Evolutionary conservation across 2,888 invertebrate genomes (phyloP), one percentile per base, ranked within the genome.

Genomic region (Leucophenga maculata): DNA sequence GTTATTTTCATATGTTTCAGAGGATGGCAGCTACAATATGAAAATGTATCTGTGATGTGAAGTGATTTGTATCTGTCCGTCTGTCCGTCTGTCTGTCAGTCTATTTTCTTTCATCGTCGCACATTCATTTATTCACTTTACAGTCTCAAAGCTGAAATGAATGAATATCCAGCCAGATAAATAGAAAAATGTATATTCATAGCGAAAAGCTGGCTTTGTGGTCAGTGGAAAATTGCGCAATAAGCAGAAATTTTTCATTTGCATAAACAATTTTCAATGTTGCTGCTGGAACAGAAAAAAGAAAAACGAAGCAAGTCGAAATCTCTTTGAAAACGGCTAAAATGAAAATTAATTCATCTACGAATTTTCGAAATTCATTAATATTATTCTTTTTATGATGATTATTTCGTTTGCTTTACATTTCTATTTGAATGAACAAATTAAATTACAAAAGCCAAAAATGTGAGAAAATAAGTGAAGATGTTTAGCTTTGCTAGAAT

Each of bases 181-280:
- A n/a, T 13, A 46, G n/a, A 46, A 46, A 14, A 14, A n/a, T n/a
- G n/a, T n/a, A n/a, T 4, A 13, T n/a, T 3, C 46, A 46, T 46
- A n/a, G 3, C 46, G 6, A 13, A 46, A 46, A 46, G 14, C 6
- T 46, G 6, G 14, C 6, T 46, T 44, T 62, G 39, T 44, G 60
- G 60, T 62, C 60, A 62, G 20, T 70, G 50, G 26, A 74, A 75
- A 75, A 72, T 74, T 77, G 77, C 74, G 72, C 72, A 75, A 76
- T 77, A 72, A 77, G 75, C 75, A 74, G 62, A 77, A 77, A 76
- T 75, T 70, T 75, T 75, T 74, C 75, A 75, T 77, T 77, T 76
- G 68, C 74, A 74, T 73, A 46, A 3, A n/a, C 13, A 46, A 46
- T 46, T 46, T 13, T 46, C 46, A 26, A 26, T 26, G 26, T 26